Evolutionary conservation across 2,797 vertebrate genomes (phyloP).

Genomic region (Hemibagrus guttatus): DNA sequence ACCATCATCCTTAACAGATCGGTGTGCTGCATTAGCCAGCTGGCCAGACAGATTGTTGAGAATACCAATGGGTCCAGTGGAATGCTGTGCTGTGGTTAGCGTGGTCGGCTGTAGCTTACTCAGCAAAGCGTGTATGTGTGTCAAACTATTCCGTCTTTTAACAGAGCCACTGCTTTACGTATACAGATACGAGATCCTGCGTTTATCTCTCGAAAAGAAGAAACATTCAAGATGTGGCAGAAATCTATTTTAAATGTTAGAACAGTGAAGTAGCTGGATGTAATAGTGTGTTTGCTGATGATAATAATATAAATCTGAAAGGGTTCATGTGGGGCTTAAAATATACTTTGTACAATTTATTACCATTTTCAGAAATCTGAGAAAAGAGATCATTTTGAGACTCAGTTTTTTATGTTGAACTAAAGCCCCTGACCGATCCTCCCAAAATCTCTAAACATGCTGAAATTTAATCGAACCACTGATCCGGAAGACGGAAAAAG

Average conservation of each 20-base stretch:
- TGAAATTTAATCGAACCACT: not conserved
- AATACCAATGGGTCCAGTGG: constrained; percentile 54
- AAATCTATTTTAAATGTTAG: not conserved
- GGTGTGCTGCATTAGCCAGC: constrained; percentile 54
- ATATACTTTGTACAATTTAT: not conserved
- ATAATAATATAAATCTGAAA: not conserved
- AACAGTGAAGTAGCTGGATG: not conserved
- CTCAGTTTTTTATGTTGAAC: not conserved
- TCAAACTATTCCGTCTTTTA: constrained; percentile 19
- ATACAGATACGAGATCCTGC: not conserved
- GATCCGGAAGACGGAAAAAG: not conserved
- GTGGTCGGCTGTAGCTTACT: constrained; percentile 52
- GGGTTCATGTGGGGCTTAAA: not conserved
- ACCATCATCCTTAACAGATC: constrained; percentile 34
- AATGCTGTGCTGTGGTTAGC: constrained; percentile 54
- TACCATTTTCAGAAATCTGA: not conserved
- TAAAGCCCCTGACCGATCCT: not conserved
- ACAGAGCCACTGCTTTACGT: constrained; percentile 8
- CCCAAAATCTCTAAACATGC: not conserved
- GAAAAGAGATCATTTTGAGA: not conserved
- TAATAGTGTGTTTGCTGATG: not conserved
- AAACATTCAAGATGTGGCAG: not conserved
- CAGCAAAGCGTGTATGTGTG: constrained; percentile 41
- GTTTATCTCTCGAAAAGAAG: not conserved
- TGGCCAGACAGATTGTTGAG: constrained; percentile 58